These are phyloP conservation scores for Boloria euphrosyne DNA, from an alignment of 2,888 invertebrate genomes.

Conservation along the genomic window DNA sequence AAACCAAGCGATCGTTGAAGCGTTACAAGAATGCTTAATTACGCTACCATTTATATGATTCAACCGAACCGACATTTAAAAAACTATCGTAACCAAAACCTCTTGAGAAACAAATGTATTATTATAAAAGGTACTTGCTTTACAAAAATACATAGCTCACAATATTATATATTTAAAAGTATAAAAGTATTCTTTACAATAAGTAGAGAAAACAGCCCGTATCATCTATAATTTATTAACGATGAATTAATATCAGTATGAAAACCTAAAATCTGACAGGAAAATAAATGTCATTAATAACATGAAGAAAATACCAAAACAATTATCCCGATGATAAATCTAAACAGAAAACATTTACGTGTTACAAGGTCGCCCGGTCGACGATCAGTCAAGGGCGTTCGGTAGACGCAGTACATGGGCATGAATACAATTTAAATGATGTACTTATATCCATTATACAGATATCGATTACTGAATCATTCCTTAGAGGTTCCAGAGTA, in stretches of 20 bases:
- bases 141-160: neutral
- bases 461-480: conserved; percentile 40
- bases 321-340: conserved; percentile 62
- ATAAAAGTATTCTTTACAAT: neutral
- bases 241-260: too few species aligned
- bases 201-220: too few species aligned
- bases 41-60: neutral
- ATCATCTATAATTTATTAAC: too few species aligned
- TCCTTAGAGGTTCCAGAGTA: conserved; percentile 19
- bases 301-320: conserved; percentile 49
- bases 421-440: conserved; percentile 53
- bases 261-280: too few species aligned
- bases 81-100: neutral
- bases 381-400: conserved; percentile 77
- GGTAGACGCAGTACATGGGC: conserved; percentile 64
- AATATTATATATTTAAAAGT: neutral
- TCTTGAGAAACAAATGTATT: neutral
- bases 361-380: conserved; percentile 77
- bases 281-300: neutral
- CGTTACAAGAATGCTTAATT: conserved; percentile 30
- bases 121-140: neutral
- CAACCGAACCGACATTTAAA: neutral
- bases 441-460: conserved; percentile 47
- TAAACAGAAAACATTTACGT: conserved; percentile 72
- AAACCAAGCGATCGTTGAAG: conserved; percentile 17